Evolutionary conservation across 2,797 vertebrate genomes (phyloP).

Genomic region (Rhodeus uyekii): DNA sequence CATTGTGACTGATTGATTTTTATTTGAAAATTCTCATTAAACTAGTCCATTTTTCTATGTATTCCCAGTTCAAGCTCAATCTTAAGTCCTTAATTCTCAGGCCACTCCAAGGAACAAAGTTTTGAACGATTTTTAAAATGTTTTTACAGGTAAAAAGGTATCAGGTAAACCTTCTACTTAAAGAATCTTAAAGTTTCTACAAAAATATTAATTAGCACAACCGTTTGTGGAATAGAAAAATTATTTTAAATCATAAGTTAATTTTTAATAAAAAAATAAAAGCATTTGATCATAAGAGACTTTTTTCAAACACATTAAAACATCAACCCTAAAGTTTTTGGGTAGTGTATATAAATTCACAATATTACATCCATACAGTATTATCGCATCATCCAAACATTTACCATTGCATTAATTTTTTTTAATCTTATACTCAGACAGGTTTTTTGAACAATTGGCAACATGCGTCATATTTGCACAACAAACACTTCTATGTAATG

Average conservation of each 20-base stretch:
- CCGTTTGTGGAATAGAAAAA: background rate
- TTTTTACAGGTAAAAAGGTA: no score
- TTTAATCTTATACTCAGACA: background rate
- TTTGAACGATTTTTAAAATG: no score
- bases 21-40: no score
- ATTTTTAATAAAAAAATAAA: background rate
- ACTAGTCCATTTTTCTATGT: no score
- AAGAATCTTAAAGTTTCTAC: no score
- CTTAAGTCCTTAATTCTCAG: no score
- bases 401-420: background rate
- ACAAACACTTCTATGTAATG: background rate
- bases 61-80: no score
- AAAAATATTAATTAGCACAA: background rate
- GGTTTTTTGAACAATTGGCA: background rate
- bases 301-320: background rate
- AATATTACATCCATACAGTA: background rate
- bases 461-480: background rate
- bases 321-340: background rate
- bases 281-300: background rate
- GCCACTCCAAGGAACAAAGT: no score
- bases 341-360: background rate
- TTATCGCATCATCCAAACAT: background rate
- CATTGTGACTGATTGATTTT: no score
- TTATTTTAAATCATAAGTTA: background rate
- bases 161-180: no score